Base-by-base conservation (phyloP, 2,888 invertebrate species). In the Dilophus febrilis region DNA sequence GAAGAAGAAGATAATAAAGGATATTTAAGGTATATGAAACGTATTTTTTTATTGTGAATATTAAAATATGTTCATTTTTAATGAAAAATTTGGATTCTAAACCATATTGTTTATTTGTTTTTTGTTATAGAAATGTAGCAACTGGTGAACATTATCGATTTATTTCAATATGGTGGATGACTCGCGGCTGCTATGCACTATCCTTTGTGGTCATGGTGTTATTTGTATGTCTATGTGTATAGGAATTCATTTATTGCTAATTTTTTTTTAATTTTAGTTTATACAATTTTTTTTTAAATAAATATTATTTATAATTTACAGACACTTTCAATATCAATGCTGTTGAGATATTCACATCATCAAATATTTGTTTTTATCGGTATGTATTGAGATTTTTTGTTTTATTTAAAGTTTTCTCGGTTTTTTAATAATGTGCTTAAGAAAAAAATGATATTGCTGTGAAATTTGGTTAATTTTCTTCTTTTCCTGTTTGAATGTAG, bases 331-430 rank as follows among this genome's bases (percentile, higher is more conserved):
- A 92, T 95, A 53, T 97, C 97, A 33, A 95, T 97, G 85, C 67
- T 98, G 51, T 69, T 98, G 51, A 78, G 97, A 38, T 98, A 97
- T 65, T 97, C 97, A 11, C 98, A 99, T 66, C 97, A 98, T 62
- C 98, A 98, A 68, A 97, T 99, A 57, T 97, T 99, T 66, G 80
- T 97, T 45, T 97, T 98, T 58, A 97, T 98, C 53, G 91, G 94
- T 92, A 69, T 82, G 82, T 18, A 7, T 7, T 12, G 10, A 4
- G 32, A 32, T 16, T 14, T 13, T 22, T 22, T 22, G n/a, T n/a
- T n/a, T n/a, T n/a, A n/a, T n/a, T n/a, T n/a, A n/a, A n/a, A n/a
- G n/a, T n/a, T n/a, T n/a, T n/a, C n/a, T n/a, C n/a, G n/a, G n/a
- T n/a, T n/a, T n/a, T n/a, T n/a, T n/a, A n/a, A n/a, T n/a, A n/a